Conservation (phyloP, 2,888 invertebrate species). For the Drepanosiphum platanoidis region DNA sequence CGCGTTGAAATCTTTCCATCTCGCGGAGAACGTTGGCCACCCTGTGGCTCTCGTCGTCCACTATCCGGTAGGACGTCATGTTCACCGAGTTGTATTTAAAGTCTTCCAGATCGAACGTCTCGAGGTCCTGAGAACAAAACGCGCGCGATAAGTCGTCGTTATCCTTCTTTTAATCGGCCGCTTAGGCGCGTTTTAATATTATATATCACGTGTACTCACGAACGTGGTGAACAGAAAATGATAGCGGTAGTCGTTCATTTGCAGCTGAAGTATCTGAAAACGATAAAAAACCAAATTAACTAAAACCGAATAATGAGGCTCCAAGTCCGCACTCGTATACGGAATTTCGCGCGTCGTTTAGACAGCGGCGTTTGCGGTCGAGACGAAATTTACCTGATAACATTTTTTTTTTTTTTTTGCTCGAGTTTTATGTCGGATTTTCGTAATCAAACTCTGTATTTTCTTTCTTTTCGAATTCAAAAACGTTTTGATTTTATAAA, state of each 20-base stretch:
- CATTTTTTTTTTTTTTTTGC: too few species aligned
- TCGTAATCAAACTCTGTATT: too few species aligned
- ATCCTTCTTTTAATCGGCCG: too few species aligned
- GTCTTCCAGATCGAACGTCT: conserved; percentile 87
- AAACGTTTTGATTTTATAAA: too few species aligned
- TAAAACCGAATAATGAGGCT: too few species aligned
- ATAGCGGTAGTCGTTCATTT: conserved; percentile 95
- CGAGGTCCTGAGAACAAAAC: conserved; percentile 77
- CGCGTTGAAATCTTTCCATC: conserved; percentile 89
- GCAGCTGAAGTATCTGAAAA: conserved; percentile 88
- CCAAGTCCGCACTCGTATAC: too few species aligned
- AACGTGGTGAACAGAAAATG: conserved; percentile 96
- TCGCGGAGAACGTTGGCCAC: conserved; percentile 81
- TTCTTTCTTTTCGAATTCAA: too few species aligned
- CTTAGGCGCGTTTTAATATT: not conserved
- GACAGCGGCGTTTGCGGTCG: too few species aligned
- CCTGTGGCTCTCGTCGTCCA: conserved; percentile 80
- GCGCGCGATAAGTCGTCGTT: too few species aligned
- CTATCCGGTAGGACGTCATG: conserved; percentile 92
- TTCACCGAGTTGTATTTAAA: conserved; percentile 94
- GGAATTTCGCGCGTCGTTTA: too few species aligned
- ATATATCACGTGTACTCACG: conserved; percentile 75
- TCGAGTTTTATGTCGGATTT: too few species aligned
- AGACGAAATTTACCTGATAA: too few species aligned
- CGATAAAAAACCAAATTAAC: conserved; percentile 8